A percentile compares a stretch with the other conserved stretches of the same genome.
Evolutionary conservation across 2,113 vertebrate genomes (phyloP).

Genomic region (Triplophysa rosa): DNA sequence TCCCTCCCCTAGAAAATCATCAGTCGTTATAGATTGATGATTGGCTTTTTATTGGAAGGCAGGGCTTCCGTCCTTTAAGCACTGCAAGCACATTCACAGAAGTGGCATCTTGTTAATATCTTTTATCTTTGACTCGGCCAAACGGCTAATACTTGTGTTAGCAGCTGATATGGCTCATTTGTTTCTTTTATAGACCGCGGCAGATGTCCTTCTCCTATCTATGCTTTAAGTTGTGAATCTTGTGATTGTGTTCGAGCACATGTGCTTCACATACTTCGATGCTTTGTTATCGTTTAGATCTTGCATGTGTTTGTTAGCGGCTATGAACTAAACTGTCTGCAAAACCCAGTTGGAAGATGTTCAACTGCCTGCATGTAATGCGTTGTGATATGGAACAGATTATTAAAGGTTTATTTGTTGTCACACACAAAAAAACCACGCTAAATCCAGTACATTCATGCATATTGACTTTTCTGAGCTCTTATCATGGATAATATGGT

Average conservation of each 20-base stretch:
- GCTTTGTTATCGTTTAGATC: background rate
- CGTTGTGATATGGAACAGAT: conserved; percentile 14
- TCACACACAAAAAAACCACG: background rate
- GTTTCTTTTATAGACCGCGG: background rate
- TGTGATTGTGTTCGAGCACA: background rate
- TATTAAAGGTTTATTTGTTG: background rate
- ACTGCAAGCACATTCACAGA: too few species aligned
- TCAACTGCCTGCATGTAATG: conserved; percentile 3
- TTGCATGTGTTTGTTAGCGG: background rate
- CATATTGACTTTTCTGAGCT: conserved; percentile 5
- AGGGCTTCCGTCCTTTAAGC: too few species aligned
- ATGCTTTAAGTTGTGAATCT: background rate
- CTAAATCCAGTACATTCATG: background rate
- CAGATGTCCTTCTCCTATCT: background rate
- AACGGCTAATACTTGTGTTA: background rate
- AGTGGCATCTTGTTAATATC: too few species aligned
- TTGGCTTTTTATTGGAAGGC: too few species aligned
- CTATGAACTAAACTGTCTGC: conserved; percentile 4
- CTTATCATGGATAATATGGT: conserved; percentile 4
- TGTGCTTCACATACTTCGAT: background rate
- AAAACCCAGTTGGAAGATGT: background rate
- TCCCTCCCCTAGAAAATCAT: too few species aligned
- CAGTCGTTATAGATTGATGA: too few species aligned
- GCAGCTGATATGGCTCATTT: background rate
- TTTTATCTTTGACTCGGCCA: background rate